Evolutionary conservation across 2,888 invertebrate species (phyloP).

Genomic region (Drosophila suboccidentalis): DNA sequence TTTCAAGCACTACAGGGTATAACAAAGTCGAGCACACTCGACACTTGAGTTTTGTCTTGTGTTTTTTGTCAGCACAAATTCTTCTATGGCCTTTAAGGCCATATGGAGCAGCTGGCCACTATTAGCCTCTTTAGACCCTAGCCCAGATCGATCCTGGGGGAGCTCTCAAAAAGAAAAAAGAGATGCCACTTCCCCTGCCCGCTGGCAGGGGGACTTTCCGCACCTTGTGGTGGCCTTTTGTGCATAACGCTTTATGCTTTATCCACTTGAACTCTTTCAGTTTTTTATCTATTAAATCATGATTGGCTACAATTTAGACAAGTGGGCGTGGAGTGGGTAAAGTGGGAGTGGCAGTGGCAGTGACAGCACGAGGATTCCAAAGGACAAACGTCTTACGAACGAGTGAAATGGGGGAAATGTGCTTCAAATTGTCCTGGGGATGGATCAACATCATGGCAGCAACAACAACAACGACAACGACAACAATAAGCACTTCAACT

Average conservation of each 20-base stretch:
- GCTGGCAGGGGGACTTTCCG: constrained; percentile 1
- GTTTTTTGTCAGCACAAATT: constrained; percentile 20
- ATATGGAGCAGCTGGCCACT: constrained; percentile 56
- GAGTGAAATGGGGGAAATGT: constrained; percentile 44
- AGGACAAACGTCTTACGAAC: constrained; percentile 11
- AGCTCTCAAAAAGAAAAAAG: constrained; percentile 56
- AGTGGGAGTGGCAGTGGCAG: too few species aligned
- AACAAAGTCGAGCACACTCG: background rate
- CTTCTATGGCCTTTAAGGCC: constrained; percentile 18
- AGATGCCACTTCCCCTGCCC: background rate
- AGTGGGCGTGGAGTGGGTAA: constrained; percentile 47
- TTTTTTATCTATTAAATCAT: constrained; percentile 80
- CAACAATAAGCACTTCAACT: constrained; percentile 55
- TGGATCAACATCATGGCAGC: constrained; percentile 7
- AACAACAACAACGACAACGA: constrained; percentile 17
- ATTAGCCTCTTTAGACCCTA: constrained; percentile 62
- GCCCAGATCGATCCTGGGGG: constrained; percentile 74
- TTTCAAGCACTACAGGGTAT: constrained; percentile 3
- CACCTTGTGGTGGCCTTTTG: constrained; percentile 56
- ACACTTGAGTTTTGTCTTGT: background rate
- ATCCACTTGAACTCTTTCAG: constrained; percentile 79
- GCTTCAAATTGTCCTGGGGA: constrained; percentile 60
- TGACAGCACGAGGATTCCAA: background rate
- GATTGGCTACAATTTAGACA: constrained; percentile 79
- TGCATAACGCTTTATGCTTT: constrained; percentile 77